Conservation (phyloP, 37 sponge, comb jelly and placozoan species). For the Eunapius fragilis region DNA sequence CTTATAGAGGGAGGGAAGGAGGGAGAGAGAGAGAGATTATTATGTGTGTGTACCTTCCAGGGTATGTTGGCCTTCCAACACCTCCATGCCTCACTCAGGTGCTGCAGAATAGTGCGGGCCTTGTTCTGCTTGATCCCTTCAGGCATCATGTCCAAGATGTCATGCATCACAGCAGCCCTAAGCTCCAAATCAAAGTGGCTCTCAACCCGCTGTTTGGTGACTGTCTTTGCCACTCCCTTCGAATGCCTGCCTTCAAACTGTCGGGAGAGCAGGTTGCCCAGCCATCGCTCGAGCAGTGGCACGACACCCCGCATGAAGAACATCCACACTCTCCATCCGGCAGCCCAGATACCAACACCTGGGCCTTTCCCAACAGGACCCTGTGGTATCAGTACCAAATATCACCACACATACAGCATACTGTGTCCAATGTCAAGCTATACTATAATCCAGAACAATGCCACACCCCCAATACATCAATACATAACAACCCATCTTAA, state of each 20-base stretch:
- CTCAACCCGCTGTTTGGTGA: conserved; percentile 99
- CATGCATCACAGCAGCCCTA: conserved; percentile 98
- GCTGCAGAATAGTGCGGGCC: conserved; percentile 95
- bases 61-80: conserved; percentile 99
- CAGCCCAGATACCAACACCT: conserved; percentile 97
- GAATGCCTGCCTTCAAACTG: conserved; percentile 99
- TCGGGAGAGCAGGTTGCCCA: conserved; percentile 96
- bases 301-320: conserved; percentile 98
- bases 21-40: background rate
- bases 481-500: no score
- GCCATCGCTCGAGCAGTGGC: conserved; percentile 98
- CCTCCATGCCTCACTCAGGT: conserved; percentile 99
- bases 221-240: conserved; percentile 99
- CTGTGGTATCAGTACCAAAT: conserved; percentile 30
- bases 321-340: conserved; percentile 98
- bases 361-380: conserved; percentile 99
- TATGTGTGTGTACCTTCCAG: conserved; percentile 78
- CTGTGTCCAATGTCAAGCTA: background rate
- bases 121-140: conserved; percentile 99
- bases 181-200: conserved; percentile 98
- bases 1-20: no score
- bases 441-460: no score
- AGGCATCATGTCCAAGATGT: conserved; percentile 99
- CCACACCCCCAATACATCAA: no score
- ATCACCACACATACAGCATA: background rate